These are phyloP conservation scores for Cynocephalus volans DNA, from an alignment of 2,113 vertebrate genomes.

Conservation along the genomic window DNA sequence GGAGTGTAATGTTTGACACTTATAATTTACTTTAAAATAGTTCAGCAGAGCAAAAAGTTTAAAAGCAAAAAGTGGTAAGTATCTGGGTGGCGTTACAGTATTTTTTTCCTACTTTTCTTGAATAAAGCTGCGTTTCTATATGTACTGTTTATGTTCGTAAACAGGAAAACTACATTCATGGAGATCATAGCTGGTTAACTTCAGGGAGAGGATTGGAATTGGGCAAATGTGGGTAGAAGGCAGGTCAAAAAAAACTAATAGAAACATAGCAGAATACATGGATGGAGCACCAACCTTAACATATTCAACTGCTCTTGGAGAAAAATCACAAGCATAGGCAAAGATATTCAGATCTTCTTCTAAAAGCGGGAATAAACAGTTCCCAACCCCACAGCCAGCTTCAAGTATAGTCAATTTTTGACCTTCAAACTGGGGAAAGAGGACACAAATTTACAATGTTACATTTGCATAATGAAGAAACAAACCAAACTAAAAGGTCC, in stretches of 20 bases:
- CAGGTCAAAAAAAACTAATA: background rate
- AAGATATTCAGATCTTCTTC: slow-evolving; percentile 95
- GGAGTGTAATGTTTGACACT: background rate
- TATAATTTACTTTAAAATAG: slow-evolving; percentile 22
- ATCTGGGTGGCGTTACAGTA: background rate
- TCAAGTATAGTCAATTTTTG: slow-evolving; percentile 95
- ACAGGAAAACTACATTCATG: background rate
- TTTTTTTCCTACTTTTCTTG: background rate
- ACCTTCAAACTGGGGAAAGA: slow-evolving; percentile 90
- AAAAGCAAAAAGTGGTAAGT: background rate
- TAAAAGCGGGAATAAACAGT: slow-evolving; percentile 97
- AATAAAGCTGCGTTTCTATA: slow-evolving; percentile 36
- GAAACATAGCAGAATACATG: background rate
- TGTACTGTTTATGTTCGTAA: background rate
- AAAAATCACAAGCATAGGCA: slow-evolving; percentile 98
- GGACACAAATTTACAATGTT: slow-evolving; percentile 34
- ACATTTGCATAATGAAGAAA: slow-evolving; percentile 21
- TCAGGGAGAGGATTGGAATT: background rate
- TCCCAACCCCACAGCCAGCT: slow-evolving; percentile 98
- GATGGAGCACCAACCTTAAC: slow-evolving; percentile 92
- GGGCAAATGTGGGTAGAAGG: background rate
- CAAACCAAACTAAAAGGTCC: background rate
- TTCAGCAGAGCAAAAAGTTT: background rate
- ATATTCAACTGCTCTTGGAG: slow-evolving; percentile 96
- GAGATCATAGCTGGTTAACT: background rate